phyloP scores from a whole-genome alignment of 2,113 vertebrate genomes.

The Dunckerocampus dactyliophorus region DNA sequence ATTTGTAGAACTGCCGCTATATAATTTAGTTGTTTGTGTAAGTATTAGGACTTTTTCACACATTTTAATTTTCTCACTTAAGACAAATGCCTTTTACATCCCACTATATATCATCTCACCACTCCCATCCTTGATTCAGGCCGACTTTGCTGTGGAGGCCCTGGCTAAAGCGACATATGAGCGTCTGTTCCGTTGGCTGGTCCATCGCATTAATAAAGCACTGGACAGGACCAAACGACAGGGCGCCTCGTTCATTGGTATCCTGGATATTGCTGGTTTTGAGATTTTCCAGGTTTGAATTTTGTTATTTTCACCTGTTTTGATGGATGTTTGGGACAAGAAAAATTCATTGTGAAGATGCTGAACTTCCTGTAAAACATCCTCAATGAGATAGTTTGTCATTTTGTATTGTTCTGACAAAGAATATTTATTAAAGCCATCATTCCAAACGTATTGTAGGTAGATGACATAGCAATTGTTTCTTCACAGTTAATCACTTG shows the following conservation, averaged over 20 bases:
- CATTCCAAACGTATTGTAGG: background rate
- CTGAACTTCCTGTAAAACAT: too few relatives aligned
- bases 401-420: too few relatives aligned
- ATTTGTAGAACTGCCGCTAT: too few relatives aligned
- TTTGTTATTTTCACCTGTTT: background rate
- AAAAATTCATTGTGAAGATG: too few relatives aligned
- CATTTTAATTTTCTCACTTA: too few relatives aligned
- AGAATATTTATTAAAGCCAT: background rate
- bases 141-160: constrained; percentile 96
- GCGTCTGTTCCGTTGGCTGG: constrained; percentile 96
- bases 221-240: constrained; percentile 96
- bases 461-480: background rate
- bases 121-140: constrained; percentile 65
- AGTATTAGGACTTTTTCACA: too few relatives aligned
- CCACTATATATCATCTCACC: background rate
- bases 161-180: constrained; percentile 96
- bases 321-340: background rate
- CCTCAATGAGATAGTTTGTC: too few relatives aligned
- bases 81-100: too few relatives aligned
- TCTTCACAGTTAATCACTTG: background rate
- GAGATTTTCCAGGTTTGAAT: constrained; percentile 93
- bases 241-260: constrained; percentile 96
- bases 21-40: too few relatives aligned
- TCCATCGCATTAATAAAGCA: constrained; percentile 96
- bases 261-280: constrained; percentile 97